Percentiles rank a stretch among this genome's conserved stretches.
These are phyloP conservation scores for Eupithecia insigniata DNA, from an alignment of 2,888 invertebrate genomes.

Conservation along the genomic window DNA sequence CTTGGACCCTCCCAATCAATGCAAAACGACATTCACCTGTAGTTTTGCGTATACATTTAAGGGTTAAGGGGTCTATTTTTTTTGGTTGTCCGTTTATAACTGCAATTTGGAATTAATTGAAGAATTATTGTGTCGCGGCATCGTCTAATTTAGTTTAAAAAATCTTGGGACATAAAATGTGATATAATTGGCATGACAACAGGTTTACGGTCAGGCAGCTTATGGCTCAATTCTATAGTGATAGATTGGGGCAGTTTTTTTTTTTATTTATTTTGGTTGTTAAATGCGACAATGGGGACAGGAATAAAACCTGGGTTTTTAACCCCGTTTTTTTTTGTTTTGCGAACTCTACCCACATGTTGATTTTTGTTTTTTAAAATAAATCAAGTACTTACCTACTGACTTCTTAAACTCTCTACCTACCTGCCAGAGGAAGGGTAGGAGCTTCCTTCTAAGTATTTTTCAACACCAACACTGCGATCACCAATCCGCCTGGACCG, in stretches of 20 bases:
- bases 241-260: slow-evolving; percentile 27
- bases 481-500: too few species aligned
- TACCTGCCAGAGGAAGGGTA: too few species aligned
- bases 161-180: slow-evolving; percentile 44
- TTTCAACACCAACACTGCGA: too few species aligned
- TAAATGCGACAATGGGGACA: slow-evolving; percentile 9
- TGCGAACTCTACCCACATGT: neutral
- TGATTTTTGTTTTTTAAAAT: neutral
- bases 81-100: slow-evolving; percentile 42
- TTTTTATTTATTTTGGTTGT: slow-evolving; percentile 7
- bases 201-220: slow-evolving; percentile 45
- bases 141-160: slow-evolving; percentile 52
- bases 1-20: slow-evolving; percentile 29
- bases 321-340: slow-evolving; percentile 1
- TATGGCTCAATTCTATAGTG: slow-evolving; percentile 31
- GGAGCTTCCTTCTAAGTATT: too few species aligned
- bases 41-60: neutral
- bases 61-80: slow-evolving; percentile 27
- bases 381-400: too few species aligned
- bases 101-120: slow-evolving; percentile 47
- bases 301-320: neutral
- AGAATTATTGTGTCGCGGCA: slow-evolving; percentile 49
- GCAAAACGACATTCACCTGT: slow-evolving; percentile 13
- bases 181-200: slow-evolving; percentile 55
- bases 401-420: too few species aligned